Base-by-base conservation (phyloP, 2,888 invertebrate species). In the Ormyrus pomaceus region DNA sequence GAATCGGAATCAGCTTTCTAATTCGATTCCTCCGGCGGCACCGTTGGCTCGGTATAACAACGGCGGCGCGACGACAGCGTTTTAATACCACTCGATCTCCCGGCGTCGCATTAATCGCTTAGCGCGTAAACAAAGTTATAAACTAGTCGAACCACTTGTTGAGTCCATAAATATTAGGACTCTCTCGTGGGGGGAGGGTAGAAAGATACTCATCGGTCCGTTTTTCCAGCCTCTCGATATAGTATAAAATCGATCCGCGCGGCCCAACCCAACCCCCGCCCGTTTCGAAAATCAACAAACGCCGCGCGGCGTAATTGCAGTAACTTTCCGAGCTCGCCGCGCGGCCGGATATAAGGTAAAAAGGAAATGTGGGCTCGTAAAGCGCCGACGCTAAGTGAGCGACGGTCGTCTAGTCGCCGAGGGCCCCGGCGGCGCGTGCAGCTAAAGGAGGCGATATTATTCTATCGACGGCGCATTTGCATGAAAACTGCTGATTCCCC, bases 401-500 rank as follows among this genome's bases (percentile, higher is more conserved):
- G 34, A 34, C 34, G 34, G 34, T 34, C 34, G 34, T 34, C 34
- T 34, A 34, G 34, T 34, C 34, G 0, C 34, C 34, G 34, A 34
- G 34, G 34, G 34, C 34, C 34, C 34, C 13, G 13, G 34, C 34
- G 34, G 19, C 19, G 19, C 19, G 19, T 75, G 82, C 66, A 83
- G 83, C 83, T 83, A 87, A 88, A 87, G 85, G 84, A 87, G 34
- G 84, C 84, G 84, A 86, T 87, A 88, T 88, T 87, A 87, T 88
- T 87, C 86, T 86, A 88, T 88, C 88, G 88, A 86, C 87, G 85
- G 83, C 78, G 85, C 86, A 88, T 88, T 88, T 88, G 89, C 89
- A 89, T 89, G 88, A 89, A 89, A 89, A 89, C 84, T 88, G 86
- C 87, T 87, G 88, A 87, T 89, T 88, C 88, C 86, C 87, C 87